Evolutionary conservation across 2,888 invertebrate species (phyloP).

Genomic region (Cecidostiba fungosa): DNA sequence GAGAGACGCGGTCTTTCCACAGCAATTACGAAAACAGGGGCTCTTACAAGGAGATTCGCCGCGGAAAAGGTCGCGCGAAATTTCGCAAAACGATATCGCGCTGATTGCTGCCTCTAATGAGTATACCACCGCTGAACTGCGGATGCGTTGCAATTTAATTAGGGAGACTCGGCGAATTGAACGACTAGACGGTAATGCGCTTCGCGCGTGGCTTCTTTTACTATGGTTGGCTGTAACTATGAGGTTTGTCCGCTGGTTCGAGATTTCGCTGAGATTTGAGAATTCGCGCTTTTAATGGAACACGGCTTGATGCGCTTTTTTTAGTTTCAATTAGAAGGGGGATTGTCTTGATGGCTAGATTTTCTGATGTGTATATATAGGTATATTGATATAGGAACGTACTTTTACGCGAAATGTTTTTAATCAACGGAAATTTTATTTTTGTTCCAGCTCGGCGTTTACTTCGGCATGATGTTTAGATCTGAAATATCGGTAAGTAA

Average conservation of each 20-base stretch:
- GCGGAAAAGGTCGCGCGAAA: conserved; percentile 19
- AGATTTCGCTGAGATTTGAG: background rate
- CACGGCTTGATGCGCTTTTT: background rate
- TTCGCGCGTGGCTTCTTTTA: background rate
- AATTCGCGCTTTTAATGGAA: background rate
- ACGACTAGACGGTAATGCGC: conserved; percentile 9
- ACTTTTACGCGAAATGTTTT: background rate
- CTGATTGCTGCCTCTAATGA: conserved; percentile 59
- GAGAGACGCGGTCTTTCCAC: too few relatives aligned
- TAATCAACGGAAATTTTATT: background rate
- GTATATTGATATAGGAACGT: background rate
- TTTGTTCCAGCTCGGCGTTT: conserved; percentile 29
- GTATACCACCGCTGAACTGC: conserved; percentile 17
- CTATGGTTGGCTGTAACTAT: background rate
- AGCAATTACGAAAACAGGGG: conserved; percentile 39
- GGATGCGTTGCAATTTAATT: conserved; percentile 58
- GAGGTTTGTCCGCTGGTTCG: background rate
- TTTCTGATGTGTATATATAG: background rate
- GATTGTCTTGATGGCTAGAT: background rate
- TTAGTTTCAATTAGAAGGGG: background rate
- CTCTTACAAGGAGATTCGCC: background rate
- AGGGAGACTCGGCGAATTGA: conserved; percentile 19
- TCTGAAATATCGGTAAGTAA: conserved; percentile 46
- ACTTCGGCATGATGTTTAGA: background rate
- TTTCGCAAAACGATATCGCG: conserved; percentile 31